These are phyloP conservation scores for Lycaena phlaeas DNA, from an alignment of 2,888 invertebrate species.

Conservation along the genomic window DNA sequence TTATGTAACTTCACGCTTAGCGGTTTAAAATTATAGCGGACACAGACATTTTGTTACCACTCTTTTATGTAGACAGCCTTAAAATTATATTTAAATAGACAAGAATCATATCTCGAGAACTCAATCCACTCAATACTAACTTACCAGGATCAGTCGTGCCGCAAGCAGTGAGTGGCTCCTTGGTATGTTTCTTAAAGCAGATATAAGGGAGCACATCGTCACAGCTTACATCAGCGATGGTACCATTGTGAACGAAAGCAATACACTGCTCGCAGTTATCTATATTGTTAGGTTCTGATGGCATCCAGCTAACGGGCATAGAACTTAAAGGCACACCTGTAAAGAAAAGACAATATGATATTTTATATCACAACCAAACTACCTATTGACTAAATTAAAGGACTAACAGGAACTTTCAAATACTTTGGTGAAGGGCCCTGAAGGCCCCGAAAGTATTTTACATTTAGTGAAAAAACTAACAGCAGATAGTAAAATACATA, in stretches of 20 bases:
- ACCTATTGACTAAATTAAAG: too few species aligned
- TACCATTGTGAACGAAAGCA: conserved; percentile 10
- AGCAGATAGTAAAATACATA: conserved; percentile 1
- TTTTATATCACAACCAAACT: neutral
- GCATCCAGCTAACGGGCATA: conserved; percentile 18
- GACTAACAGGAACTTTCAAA: too few species aligned
- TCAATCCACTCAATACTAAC: too few species aligned
- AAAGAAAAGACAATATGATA: neutral
- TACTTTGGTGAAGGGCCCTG: too few species aligned
- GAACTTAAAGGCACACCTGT: conserved; percentile 17
- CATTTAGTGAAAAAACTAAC: too few species aligned
- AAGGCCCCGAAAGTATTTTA: too few species aligned
- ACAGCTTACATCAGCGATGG: conserved; percentile 19
- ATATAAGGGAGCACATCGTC: conserved; percentile 17
- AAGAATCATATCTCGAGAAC: too few species aligned
- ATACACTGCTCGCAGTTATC: conserved; percentile 17
- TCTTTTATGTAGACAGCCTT: too few species aligned
- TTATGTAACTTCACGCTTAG: too few species aligned
- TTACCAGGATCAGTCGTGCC: conserved; percentile 21
- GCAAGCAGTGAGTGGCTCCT: conserved; percentile 13
- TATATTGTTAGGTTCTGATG: conserved; percentile 17
- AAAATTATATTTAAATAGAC: too few species aligned
- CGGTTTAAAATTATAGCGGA: too few species aligned
- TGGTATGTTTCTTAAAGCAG: conserved; percentile 18
- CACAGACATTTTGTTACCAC: too few species aligned